Conservation (phyloP, 1,140 invertebrate species). For the Sogatella furcifera region DNA sequence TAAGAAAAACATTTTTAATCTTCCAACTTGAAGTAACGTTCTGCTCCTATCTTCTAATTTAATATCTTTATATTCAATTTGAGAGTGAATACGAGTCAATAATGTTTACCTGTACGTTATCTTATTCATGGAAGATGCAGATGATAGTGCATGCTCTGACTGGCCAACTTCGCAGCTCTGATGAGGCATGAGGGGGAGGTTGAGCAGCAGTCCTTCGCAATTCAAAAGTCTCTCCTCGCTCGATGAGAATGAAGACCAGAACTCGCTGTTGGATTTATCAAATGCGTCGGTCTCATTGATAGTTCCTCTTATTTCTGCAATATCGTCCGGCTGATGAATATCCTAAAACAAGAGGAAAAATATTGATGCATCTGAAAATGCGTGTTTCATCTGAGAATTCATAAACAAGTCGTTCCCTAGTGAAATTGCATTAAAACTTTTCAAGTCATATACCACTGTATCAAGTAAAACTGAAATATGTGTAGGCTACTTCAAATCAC, state of each 20-base stretch:
- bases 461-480: too few species aligned
- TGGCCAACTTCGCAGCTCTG: slow-evolving; percentile 36
- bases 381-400: too few species aligned
- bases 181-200: slow-evolving; percentile 54
- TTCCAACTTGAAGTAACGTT: too few species aligned
- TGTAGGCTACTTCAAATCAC: too few species aligned
- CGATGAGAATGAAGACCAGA: slow-evolving; percentile 67
- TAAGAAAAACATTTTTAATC: too few species aligned
- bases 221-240: slow-evolving; percentile 62
- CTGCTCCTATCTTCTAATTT: too few species aligned
- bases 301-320: slow-evolving; percentile 41
- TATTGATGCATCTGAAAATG: too few species aligned
- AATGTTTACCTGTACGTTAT: slow-evolving; percentile 47
- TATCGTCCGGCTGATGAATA: slow-evolving; percentile 40
- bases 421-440: too few species aligned
- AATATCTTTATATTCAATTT: too few species aligned
- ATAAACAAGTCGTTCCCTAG: too few species aligned
- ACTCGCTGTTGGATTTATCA: slow-evolving; percentile 60
- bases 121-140: slow-evolving; percentile 44
- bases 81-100: too few species aligned
- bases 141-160: slow-evolving; percentile 30
- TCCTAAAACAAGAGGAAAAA: background rate
- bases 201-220: slow-evolving; percentile 59
- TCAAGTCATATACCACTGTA: too few species aligned
- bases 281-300: slow-evolving; percentile 49